phyloP scores from a whole-genome alignment of 2,888 invertebrate genomes.

The Phanerotoma sp. region DNA sequence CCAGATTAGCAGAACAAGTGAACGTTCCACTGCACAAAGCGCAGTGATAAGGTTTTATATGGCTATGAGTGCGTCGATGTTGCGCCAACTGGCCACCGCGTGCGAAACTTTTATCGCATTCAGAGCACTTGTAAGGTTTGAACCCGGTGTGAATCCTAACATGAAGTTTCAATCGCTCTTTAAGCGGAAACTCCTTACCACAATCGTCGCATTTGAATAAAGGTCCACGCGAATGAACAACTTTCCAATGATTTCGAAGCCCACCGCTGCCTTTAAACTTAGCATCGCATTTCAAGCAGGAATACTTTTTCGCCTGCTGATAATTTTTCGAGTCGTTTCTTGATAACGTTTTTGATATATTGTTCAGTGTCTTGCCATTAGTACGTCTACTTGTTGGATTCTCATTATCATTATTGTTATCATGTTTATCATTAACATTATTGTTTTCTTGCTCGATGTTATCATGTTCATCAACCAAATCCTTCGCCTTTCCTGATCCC shows the following conservation, averaged over 20 bases:
- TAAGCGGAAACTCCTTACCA: conserved; percentile 73
- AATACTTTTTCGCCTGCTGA: conserved; percentile 43
- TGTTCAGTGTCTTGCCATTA: no score
- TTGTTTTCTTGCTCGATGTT: conserved; percentile 48
- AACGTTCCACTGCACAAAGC: conserved; percentile 72
- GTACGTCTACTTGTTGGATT: neutral
- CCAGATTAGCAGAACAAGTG: conserved; percentile 60
- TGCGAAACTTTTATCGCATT: conserved; percentile 69
- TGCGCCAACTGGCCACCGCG: conserved; percentile 74
- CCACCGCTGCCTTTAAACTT: conserved; percentile 54
- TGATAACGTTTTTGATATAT: conserved; percentile 2
- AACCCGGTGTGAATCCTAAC: conserved; percentile 72
- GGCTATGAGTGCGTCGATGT: conserved; percentile 74
- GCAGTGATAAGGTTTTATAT: conserved; percentile 72
- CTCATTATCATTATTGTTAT: conserved; percentile 22
- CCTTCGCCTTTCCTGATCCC: conserved; percentile 37
- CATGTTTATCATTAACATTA: conserved; percentile 36
- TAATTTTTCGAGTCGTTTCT: neutral
- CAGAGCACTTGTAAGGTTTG: conserved; percentile 67
- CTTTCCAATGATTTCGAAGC: conserved; percentile 53
- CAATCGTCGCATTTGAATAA: conserved; percentile 74
- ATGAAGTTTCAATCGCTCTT: conserved; percentile 74
- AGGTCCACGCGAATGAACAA: conserved; percentile 51
- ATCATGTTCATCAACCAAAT: conserved; percentile 47
- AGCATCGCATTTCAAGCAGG: conserved; percentile 49